Evolutionary conservation across 2,888 invertebrate genomes (phyloP), one percentile per base, ranked within the genome.

Genomic region (Rhopalosiphum nymphaeae): DNA sequence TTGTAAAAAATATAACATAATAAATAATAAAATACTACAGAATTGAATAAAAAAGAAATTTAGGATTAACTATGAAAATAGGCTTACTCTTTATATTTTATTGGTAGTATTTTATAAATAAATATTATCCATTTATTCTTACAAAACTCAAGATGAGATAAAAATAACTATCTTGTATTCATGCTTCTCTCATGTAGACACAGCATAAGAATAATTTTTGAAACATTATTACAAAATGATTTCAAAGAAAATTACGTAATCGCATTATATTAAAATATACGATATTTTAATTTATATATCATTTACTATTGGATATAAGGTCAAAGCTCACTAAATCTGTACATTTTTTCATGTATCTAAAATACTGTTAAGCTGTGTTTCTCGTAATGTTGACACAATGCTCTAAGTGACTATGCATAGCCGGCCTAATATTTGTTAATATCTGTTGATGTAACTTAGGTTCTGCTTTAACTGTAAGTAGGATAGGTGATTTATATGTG

Each of bases 341-440:
- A n/a, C 13, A 4, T 2, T n/a, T 0, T 11, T 5, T 21, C 16
- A 5, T 7, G n/a, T n/a, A 67, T 16, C n/a, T 13, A 29, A n/a
- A 61, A n/a, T 13, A 61, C 29, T 5, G n/a, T 16, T 67, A 16
- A n/a, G 16, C 5, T 4, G 5, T 16, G 16, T 36, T 36, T 78
- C 36, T 67, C 3, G 0, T 36, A 36, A 36, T 2, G 36, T 21
- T 21, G 3, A 0, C 1, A 36, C 21, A 21, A 67, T 9, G 9
- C 16, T 36, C 3, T 78, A 42, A 78, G n/a, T 5, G 13, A n/a
- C 4, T 67, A 67, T 13, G 36, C 78, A 36, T 36, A 36, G 78
- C 21, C 21, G 36, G 21, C 36, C 9, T 36, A 7, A 78, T 53
- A 78, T 2, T 36, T 78, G 36, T 36, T 46, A 46, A 49, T 5